These are phyloP conservation scores for Apodemia mormo DNA, from an alignment of 2,888 invertebrate genomes.

Conservation along the genomic window DNA sequence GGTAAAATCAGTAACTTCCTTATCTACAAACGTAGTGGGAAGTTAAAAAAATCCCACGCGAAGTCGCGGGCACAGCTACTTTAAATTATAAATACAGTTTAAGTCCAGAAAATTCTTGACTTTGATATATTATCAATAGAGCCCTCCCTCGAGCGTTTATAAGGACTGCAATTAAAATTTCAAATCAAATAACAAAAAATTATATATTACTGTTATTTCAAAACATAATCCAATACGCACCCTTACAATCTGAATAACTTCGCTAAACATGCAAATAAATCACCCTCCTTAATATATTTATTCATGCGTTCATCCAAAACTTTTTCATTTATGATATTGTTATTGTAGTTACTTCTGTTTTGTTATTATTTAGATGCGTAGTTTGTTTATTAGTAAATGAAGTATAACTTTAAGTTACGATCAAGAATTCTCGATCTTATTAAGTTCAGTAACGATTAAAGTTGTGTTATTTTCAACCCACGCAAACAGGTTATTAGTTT, in stretches of 20 bases:
- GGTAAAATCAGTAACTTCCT: too few relatives aligned
- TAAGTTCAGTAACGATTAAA: not conserved
- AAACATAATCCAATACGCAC: not conserved
- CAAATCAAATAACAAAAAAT: too few relatives aligned
- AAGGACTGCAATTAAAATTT: too few relatives aligned
- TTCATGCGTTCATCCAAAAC: slow-evolving; percentile 6
- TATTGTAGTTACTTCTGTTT: slow-evolving; percentile 13
- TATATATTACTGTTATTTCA: too few relatives aligned
- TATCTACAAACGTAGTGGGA: too few relatives aligned
- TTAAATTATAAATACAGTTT: too few relatives aligned
- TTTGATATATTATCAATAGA: too few relatives aligned
- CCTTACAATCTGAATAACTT: not conserved
- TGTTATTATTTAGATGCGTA: slow-evolving; percentile 9
- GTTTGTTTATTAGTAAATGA: slow-evolving; percentile 7
- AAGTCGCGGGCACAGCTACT: too few relatives aligned
- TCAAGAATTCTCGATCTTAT: not conserved
- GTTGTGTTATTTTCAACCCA: not conserved
- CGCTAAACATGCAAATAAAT: slow-evolving; percentile 5
- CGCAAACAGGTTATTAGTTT: too few relatives aligned
- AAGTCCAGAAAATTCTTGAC: too few relatives aligned
- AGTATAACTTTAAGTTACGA: not conserved
- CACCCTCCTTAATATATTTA: not conserved
- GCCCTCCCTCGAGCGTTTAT: too few relatives aligned
- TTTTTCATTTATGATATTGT: slow-evolving; percentile 16
- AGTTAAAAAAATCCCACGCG: too few relatives aligned